Percentiles rank a stretch among this genome's conserved stretches.
Evolutionary conservation across 2,797 vertebrate genomes (phyloP).

Genomic region (Crenuchus spilurus): DNA sequence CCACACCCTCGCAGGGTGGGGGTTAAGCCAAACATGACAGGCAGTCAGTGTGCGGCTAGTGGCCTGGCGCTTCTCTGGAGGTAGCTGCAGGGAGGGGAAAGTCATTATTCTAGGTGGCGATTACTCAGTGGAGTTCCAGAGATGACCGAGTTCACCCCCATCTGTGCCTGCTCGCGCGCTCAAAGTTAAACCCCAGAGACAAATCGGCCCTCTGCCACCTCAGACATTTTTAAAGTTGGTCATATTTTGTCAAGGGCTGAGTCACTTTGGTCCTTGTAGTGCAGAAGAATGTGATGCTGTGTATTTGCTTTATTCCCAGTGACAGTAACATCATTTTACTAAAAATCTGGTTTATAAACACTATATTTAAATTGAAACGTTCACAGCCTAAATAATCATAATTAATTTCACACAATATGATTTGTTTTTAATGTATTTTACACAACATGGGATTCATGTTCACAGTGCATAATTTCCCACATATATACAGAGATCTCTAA

Average conservation of each 20-base stretch:
- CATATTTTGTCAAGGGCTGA: slow-evolving; percentile 54
- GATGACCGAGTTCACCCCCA: slow-evolving; percentile 35
- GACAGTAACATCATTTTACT: background rate
- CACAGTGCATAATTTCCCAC: background rate
- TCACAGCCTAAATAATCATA: too few species aligned
- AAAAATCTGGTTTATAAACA: too few species aligned
- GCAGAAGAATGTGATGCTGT: slow-evolving; percentile 45
- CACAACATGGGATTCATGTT: background rate
- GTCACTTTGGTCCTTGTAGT: slow-evolving; percentile 47
- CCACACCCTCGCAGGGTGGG: slow-evolving; percentile 31
- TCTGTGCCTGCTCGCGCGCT: slow-evolving; percentile 23
- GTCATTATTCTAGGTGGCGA: slow-evolving; percentile 21
- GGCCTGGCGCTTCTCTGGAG: slow-evolving; percentile 22
- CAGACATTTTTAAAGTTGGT: slow-evolving; percentile 57
- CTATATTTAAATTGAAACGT: too few species aligned
- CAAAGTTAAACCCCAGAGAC: slow-evolving; percentile 56
- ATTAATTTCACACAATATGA: too few species aligned
- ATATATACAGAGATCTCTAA: too few species aligned
- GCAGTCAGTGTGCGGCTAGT: slow-evolving; percentile 34
- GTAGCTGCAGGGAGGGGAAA: slow-evolving; percentile 34
- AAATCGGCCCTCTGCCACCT: slow-evolving; percentile 50
- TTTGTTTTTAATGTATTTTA: background rate
- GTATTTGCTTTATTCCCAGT: slow-evolving; percentile 35
- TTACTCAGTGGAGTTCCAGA: slow-evolving; percentile 46
- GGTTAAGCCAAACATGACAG: slow-evolving; percentile 38